Percentiles rank a stretch among this genome's conserved stretches.
Evolutionary conservation across 2,113 vertebrate species (phyloP).

Genomic region (Pelusios castaneus): DNA sequence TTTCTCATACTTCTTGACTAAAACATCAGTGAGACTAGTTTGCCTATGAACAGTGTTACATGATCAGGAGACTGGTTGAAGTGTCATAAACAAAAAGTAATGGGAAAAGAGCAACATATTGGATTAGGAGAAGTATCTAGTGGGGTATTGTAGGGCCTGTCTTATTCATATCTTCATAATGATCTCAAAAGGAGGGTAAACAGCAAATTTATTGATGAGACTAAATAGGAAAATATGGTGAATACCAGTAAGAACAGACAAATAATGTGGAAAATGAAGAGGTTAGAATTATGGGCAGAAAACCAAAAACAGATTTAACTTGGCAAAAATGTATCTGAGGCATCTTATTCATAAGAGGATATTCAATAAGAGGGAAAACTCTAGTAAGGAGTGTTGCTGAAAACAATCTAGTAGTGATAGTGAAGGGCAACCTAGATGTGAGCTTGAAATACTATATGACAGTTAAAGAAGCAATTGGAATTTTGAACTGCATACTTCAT

Average conservation of each 20-base stretch:
- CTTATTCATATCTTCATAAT: neutral
- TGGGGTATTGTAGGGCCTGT: neutral
- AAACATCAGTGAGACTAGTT: neutral
- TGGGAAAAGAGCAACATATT: neutral
- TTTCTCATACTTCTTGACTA: neutral
- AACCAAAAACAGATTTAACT: neutral
- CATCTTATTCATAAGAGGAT: neutral
- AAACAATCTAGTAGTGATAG: neutral
- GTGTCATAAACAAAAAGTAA: neutral
- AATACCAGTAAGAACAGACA: neutral
- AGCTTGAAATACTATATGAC: neutral
- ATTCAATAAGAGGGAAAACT: neutral
- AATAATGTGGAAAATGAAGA: neutral
- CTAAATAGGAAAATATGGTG: neutral
- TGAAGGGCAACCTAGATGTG: conserved; percentile 1
- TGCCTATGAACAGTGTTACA: neutral
- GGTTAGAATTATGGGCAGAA: neutral
- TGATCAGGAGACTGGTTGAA: neutral
- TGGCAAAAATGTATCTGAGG: neutral
- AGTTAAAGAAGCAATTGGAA: neutral
- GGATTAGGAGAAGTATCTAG: neutral
- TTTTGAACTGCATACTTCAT: conserved; percentile 3
- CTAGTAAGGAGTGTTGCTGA: neutral
- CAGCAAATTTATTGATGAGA: neutral
- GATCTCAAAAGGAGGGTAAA: neutral